Base-by-base conservation (phyloP, 2,888 invertebrate genomes). In the Pyrrhosoma nymphula region DNA sequence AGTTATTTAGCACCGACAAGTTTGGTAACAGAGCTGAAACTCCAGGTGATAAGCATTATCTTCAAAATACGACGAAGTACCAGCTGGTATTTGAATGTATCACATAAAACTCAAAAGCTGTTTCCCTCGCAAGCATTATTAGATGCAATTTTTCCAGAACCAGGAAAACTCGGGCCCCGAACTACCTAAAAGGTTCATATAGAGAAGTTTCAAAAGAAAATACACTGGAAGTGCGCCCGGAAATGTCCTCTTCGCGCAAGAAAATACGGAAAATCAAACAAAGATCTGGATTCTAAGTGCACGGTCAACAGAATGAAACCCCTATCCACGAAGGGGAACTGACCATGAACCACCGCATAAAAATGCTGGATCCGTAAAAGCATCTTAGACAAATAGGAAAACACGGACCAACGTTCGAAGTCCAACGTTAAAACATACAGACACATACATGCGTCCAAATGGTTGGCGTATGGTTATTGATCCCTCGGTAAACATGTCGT, bases 251-350 rank as follows among this genome's bases (percentile, higher is more conserved):
- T 82, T 14, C 1, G 16, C 82, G 30, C 30, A 82, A 35, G 82
- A 82, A 82, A 82, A 82, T 35, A 82, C 14, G 82, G 82, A 26
- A 82, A 82, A 82, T 35, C 35, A 16, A 82, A 82, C 14, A 35
- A 82, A 14, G 35, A 35, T 82, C 82, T 16, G 30, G 82, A 2
- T 3, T 69, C 26, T 26, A 82, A 82, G 82, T 82, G 82, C n/a
- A 82, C 16, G 82, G 82, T 82, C 82, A 82, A 82, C 82, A 82
- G 35, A 82, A 82, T 82, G 82, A 82, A 82, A 82, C 12, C 82
- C 16, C 16, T 35, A 30, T 82, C 30, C 6, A 35, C n/a, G 35
- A 35, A 35, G n/a, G 18, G 16, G 35, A 16, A 10, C 82, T 82
- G 30, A 82, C 82, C 82, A 82, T 30, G 82, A 18, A 12, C 30